A percentile compares a stretch with the other conserved stretches of the same genome.
Conservation (phyloP, 2,888 invertebrate genomes). For the Himalopsyche anomala region DNA sequence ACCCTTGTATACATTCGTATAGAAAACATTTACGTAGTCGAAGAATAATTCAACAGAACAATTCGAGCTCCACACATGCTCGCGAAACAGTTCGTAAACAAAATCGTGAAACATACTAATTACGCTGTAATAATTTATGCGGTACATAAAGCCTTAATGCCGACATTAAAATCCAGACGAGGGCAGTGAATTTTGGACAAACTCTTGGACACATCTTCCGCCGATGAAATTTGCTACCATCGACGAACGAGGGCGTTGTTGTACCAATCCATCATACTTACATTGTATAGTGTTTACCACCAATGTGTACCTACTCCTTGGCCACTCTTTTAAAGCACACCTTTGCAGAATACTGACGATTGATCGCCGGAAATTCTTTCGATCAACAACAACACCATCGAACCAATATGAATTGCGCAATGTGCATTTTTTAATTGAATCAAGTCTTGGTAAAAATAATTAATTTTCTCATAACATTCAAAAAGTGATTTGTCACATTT, state of each 20-base stretch:
- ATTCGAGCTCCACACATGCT: too few species aligned
- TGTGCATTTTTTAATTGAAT: too few species aligned
- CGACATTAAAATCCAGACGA: neutral
- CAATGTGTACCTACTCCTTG: neutral
- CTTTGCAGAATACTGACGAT: slow-evolving; percentile 6
- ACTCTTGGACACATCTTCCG: neutral
- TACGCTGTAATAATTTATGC: too few species aligned
- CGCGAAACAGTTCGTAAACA: too few species aligned
- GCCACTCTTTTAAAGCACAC: neutral
- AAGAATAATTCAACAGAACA: too few species aligned
- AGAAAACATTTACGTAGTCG: too few species aligned
- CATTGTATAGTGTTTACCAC: slow-evolving; percentile 23
- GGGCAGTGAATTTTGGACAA: neutral
- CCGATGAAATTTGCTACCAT: neutral
- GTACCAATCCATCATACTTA: neutral
- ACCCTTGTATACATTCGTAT: too few species aligned
- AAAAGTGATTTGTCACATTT: too few species aligned
- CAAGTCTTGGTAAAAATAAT: too few species aligned
- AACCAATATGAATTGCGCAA: neutral
- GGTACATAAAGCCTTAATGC: too few species aligned
- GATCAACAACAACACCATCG: neutral
- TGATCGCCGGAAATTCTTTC: slow-evolving; percentile 24
- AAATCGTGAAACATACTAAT: too few species aligned
- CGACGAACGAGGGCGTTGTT: slow-evolving; percentile 27
- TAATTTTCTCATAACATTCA: too few species aligned